Percentiles rank a stretch among this genome's conserved stretches.
These are phyloP conservation scores for Cataglyphis cursor DNA, from an alignment of 2,888 invertebrate genomes.

Conservation along the genomic window DNA sequence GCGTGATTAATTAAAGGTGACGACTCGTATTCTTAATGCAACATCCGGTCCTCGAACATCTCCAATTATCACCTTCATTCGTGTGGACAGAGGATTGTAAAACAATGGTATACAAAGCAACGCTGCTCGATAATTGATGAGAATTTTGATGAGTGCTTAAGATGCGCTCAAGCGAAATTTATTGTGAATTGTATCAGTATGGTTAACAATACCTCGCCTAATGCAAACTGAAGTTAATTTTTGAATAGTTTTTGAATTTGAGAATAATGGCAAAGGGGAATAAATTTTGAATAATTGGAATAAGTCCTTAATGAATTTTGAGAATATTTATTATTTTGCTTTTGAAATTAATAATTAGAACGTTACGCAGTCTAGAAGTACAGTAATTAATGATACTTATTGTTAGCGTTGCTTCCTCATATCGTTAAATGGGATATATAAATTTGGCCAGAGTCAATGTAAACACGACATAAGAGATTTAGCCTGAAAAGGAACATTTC, in stretches of 20 bases:
- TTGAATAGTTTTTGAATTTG: neutral
- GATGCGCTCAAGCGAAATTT: neutral
- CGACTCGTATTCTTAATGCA: slow-evolving; percentile 17
- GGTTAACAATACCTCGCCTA: neutral
- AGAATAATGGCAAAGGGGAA: neutral
- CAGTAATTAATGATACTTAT: neutral
- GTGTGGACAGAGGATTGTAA: slow-evolving; percentile 22
- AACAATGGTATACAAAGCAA: neutral
- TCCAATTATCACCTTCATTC: slow-evolving; percentile 11
- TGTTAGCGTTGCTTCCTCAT: neutral
- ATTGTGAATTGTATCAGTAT: neutral
- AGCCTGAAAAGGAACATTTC: neutral
- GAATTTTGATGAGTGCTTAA: neutral
- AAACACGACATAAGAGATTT: neutral
- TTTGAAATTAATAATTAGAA: slow-evolving; percentile 17
- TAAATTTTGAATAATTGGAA: neutral
- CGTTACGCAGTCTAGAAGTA: neutral
- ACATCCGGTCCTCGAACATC: neutral
- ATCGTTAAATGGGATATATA: neutral
- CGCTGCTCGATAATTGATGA: slow-evolving; percentile 22
- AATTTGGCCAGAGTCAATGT: neutral
- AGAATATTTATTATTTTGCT: neutral
- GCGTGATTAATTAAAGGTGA: slow-evolving; percentile 37
- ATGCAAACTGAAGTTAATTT: slow-evolving; percentile 13
- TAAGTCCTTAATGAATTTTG: neutral